Base-by-base conservation (phyloP, 2,888 invertebrate species). In the Eretmocerus hayati region DNA sequence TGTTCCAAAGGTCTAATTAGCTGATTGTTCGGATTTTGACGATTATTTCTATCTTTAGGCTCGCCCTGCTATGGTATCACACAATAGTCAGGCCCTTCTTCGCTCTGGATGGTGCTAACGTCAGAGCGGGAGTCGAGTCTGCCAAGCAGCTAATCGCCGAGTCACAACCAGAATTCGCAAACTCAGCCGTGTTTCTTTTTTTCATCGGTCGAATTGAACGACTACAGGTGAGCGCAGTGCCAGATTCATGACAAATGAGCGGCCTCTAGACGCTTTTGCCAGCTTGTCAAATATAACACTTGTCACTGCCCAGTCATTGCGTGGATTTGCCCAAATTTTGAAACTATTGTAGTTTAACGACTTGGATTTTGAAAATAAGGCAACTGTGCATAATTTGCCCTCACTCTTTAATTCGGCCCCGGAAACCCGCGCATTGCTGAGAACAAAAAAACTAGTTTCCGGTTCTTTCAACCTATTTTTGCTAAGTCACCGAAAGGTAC, bases 61-160 rank as follows among this genome's bases (percentile, higher is more conserved):
- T 65, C 16, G 59, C 64, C 15, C 50, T 69, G 16, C 63, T 84
- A 38, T 84, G 84, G 82, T 85, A 83, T 62, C 81, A 83, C 60
- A 83, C 83, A 15, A 80, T 83, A 33, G 79, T 83, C 4, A 72
- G 81, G 46, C 84, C 84, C 31, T 81, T 83, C 62, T 83, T 82
- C 64, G 79, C 80, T 2, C 70, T 82, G 11, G 82, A 84, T 62
- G 81, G 81, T 4, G 73, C 72, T 21, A 78, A 80, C 59, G 74
- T 80, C 3, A 72, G 74, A 58, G 78, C 80, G 16, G 82, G 82
- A 8, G 77, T 79, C 1, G 71, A 74, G 36, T 75, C 73, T 3
- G 78, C 81, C 0, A 71, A 72, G 51, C 64, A 72, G 48, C 66
- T 81, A 22, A 72, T 81, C 52, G 62, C 73, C 46, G 77, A 82